Evolutionary conservation across 2,888 invertebrate genomes (phyloP).

Genomic region (Calliscelio sp.): DNA sequence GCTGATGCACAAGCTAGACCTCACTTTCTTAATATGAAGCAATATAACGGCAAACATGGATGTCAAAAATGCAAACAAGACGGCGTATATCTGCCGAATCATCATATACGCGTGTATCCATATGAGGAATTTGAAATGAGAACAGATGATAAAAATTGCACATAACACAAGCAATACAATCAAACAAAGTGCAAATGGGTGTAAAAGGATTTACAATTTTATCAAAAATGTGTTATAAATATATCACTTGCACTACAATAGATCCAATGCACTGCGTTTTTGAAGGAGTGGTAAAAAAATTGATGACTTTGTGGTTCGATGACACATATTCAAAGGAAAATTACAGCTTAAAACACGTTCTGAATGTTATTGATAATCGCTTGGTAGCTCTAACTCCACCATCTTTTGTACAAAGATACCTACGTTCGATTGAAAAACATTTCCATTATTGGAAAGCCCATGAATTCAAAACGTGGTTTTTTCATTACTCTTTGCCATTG

Average conservation of each 20-base stretch:
- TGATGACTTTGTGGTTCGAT: too few relatives aligned
- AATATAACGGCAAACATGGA: neutral
- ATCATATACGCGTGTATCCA: neutral
- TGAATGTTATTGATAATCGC: too few relatives aligned
- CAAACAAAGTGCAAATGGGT: slow-evolving; percentile 44
- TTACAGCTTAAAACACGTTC: too few relatives aligned
- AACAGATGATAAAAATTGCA: slow-evolving; percentile 38
- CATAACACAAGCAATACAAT: slow-evolving; percentile 19
- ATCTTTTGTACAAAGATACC: slow-evolving; percentile 39
- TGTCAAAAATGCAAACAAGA: neutral
- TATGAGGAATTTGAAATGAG: slow-evolving; percentile 26
- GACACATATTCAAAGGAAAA: too few relatives aligned
- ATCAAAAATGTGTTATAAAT: slow-evolving; percentile 47
- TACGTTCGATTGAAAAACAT: slow-evolving; percentile 48
- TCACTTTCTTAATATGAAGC: neutral
- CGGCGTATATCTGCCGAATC: neutral
- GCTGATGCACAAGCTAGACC: neutral
- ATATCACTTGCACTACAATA: slow-evolving; percentile 42
- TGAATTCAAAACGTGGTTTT: slow-evolving; percentile 55
- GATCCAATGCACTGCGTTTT: slow-evolving; percentile 68
- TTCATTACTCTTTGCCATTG: slow-evolving; percentile 12
- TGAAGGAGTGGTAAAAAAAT: slow-evolving; percentile 39
- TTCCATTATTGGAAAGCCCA: slow-evolving; percentile 56
- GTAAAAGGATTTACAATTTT: slow-evolving; percentile 61
- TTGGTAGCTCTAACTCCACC: neutral